These are phyloP conservation scores for Gila orcuttii DNA, from an alignment of 2,113 vertebrate genomes.

Conservation along the genomic window DNA sequence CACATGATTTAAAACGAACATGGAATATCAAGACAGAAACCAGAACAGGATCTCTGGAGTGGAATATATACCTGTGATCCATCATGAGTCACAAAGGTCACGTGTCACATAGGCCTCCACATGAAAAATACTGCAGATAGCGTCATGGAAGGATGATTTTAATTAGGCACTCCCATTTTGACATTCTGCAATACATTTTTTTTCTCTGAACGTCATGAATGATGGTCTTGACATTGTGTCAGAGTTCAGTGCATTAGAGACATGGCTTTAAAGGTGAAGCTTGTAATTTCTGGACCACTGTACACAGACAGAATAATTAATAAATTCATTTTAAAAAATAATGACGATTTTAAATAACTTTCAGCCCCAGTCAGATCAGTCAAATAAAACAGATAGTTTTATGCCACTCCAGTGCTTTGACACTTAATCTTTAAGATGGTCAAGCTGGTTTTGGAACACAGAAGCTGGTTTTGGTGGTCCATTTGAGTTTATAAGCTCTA, in stretches of 20 bases:
- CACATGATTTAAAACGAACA: background rate
- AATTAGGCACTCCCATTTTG: background rate
- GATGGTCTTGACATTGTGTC: background rate
- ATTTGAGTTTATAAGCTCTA: background rate
- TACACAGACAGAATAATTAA: no score
- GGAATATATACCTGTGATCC: constrained; percentile 14
- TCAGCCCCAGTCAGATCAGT: background rate
- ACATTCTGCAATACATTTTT: background rate
- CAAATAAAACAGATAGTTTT: background rate
- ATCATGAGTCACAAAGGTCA: background rate
- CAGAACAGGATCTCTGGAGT: constrained; percentile 28
- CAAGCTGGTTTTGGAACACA: background rate
- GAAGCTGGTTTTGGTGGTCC: background rate
- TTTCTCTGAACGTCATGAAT: background rate
- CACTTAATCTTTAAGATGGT: background rate
- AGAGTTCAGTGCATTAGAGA: constrained; percentile 9
- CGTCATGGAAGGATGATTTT: background rate
- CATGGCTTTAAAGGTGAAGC: background rate
- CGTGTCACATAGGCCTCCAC: background rate
- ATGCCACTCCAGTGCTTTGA: background rate
- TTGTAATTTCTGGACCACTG: background rate
- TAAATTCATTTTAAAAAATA: no score
- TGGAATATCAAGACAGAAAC: background rate
- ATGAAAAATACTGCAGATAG: background rate
- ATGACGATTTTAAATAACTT: no score